phyloP scores from a whole-genome alignment of 2,888 invertebrate genomes.

The Odontocerum albicorne region DNA sequence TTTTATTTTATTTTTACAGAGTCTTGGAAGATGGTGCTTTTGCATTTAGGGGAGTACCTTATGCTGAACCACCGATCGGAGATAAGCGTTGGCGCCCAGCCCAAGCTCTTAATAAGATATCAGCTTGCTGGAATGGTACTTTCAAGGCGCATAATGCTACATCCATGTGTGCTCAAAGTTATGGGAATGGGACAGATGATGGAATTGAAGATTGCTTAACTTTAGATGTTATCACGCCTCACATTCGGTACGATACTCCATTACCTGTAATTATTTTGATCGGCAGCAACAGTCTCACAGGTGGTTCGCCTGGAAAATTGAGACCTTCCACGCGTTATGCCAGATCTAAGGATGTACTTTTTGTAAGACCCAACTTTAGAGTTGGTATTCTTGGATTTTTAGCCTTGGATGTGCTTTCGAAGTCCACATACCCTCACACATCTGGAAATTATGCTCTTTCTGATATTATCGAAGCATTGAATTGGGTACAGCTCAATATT shows the following conservation, averaged over 20 bases:
- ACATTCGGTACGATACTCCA: conserved; percentile 75
- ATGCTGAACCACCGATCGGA: conserved; percentile 72
- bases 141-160: conserved; percentile 67
- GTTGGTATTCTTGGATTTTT: conserved; percentile 80
- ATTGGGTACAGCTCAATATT: conserved; percentile 82
- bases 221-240: conserved; percentile 80
- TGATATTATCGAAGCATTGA: conserved; percentile 74
- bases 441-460: conserved; percentile 87
- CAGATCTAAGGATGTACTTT: conserved; percentile 76
- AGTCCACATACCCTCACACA: conserved; percentile 68
- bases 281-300: conserved; percentile 76
- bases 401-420: conserved; percentile 69
- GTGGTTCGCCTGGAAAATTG: conserved; percentile 70
- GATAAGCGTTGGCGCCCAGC: conserved; percentile 72
- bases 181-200: conserved; percentile 64
- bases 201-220: conserved; percentile 83
- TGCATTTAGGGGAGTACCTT: conserved; percentile 82
- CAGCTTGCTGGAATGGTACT: conserved; percentile 80
- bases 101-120: conserved; percentile 64
- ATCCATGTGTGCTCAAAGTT: conserved; percentile 69
- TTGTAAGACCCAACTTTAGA: conserved; percentile 86
- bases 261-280: conserved; percentile 82
- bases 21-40: conserved; percentile 75
- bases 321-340: conserved; percentile 78
- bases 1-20: conserved; percentile 52